Percentiles rank a stretch among this genome's conserved stretches.
Conservation (phyloP, 2,888 invertebrate genomes). For the Myopa testacea region DNA sequence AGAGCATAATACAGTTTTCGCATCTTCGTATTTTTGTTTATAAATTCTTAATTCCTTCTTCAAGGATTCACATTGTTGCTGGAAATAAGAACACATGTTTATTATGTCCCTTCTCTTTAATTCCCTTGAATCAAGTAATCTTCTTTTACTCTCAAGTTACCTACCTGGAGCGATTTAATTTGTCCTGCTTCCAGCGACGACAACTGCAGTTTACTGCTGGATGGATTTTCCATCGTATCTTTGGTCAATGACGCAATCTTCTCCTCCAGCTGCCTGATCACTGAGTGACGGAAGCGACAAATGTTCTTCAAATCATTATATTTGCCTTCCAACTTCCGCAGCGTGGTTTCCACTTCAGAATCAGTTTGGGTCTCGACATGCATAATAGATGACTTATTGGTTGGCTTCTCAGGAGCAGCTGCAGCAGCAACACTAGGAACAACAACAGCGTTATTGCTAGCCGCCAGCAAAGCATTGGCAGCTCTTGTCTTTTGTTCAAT, state of each 20-base stretch:
- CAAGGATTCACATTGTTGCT: constrained; percentile 50
- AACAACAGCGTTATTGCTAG: constrained; percentile 7
- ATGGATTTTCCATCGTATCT: constrained; percentile 51
- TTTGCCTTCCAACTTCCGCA: constrained; percentile 55
- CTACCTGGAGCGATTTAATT: constrained; percentile 53
- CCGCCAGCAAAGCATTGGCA: constrained; percentile 39
- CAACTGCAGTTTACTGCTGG: constrained; percentile 41
- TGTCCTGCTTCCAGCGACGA: constrained; percentile 52
- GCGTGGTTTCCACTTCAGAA: constrained; percentile 47
- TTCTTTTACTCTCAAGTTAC: constrained; percentile 3
- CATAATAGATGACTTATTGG: background rate
- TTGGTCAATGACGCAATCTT: constrained; percentile 45
- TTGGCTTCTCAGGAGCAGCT: constrained; percentile 6
- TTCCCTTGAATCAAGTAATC: background rate
- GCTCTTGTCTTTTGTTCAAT: constrained; percentile 47
- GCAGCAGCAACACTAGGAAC: background rate
- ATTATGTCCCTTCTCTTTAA: background rate
- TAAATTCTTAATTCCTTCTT: constrained; percentile 48
- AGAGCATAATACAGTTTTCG: constrained; percentile 48
- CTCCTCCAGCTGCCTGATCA: constrained; percentile 56
- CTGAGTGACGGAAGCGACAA: constrained; percentile 55
- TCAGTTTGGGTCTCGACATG: constrained; percentile 54
- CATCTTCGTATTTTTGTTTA: constrained; percentile 53
- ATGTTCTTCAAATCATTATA: constrained; percentile 57
- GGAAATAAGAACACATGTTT: constrained; percentile 27